A percentile compares a stretch with the other conserved stretches of the same genome.
Evolutionary conservation across 1,140 invertebrate genomes (phyloP).

Genomic region (Sinonovacula constricta): DNA sequence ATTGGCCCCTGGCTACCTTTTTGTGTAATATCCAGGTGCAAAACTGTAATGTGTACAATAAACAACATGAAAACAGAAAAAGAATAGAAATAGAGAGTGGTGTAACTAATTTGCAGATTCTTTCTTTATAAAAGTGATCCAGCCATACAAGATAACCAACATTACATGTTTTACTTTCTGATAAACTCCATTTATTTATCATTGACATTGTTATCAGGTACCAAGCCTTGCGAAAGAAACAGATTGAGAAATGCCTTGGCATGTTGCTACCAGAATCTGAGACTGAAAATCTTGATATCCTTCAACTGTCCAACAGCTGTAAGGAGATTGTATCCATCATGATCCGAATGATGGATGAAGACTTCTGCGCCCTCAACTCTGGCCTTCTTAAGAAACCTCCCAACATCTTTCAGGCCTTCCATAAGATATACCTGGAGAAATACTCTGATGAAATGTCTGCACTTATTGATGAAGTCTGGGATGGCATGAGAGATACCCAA

Average conservation of each 20-base stretch:
- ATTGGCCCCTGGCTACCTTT: too few species aligned
- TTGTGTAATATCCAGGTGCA: too few species aligned
- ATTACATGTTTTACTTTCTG: too few species aligned
- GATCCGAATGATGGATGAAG: constrained; percentile 74
- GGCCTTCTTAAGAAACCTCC: constrained; percentile 68
- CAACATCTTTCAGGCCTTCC: constrained; percentile 66
- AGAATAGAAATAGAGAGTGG: too few species aligned
- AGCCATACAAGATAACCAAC: too few species aligned
- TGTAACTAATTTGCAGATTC: too few species aligned
- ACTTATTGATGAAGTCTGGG: constrained; percentile 71
- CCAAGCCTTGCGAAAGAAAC: constrained; percentile 63
- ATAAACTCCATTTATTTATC: too few species aligned
- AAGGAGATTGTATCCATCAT: constrained; percentile 64
- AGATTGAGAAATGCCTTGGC: constrained; percentile 68
- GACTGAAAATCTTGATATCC: constrained; percentile 64
- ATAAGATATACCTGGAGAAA: constrained; percentile 74
- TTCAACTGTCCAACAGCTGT: constrained; percentile 69
- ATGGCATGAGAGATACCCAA: constrained; percentile 66
- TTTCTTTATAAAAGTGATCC: too few species aligned
- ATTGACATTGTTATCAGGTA: constrained; percentile 38
- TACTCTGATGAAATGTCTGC: constrained; percentile 74
- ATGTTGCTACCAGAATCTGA: constrained; percentile 65
- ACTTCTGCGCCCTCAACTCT: constrained; percentile 71
- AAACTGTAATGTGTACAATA: too few species aligned
- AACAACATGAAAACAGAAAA: too few species aligned